Evolutionary conservation across 2,797 vertebrate species (phyloP), one percentile per base, ranked within the genome.

Genomic region (Chromis chromis): DNA sequence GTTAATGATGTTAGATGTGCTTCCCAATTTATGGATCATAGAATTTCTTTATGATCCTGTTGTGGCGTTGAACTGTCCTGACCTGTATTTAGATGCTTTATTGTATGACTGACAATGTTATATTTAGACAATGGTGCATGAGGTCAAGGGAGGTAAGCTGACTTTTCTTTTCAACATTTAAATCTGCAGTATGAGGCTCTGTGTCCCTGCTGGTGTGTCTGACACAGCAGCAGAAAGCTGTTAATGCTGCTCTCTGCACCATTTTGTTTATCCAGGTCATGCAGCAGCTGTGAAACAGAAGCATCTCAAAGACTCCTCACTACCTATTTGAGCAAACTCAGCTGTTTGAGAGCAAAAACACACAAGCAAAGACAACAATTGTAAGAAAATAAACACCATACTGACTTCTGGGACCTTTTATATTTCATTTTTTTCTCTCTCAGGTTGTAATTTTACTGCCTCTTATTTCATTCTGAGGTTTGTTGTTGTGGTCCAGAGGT

Each of bases 191-290:
- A 31, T 31, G 31, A 31, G 2, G 31, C 31, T 31, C 39, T 6
- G 24, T 40, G 33, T 22, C 31, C 17, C 25, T 27, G n/a, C 8
- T 55, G 0, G 31, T 70, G 36, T 39, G 10, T 58, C 0, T 63
- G 50, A 76, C 46, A 49, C 14, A 36, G 3, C 67, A 81, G 67
- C 55, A 60, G 27, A 21, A 27, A 40, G 46, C 19, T 42, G 12
- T 40, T 64, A 69, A 64, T 36, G 53, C 25, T 65, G 50, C 63
- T 53, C 64, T 55, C 60, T 82, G 74, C 75, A 81, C 78, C 58
- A 63, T 71, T 78, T 73, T 71, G 58, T 84, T 81, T 81, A 88
- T 87, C 67, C 86, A 87, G 89, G 87, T 90, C 89, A 85, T 53
- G 74, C 64, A 76, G 83, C 82, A 86, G 83, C 82, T 86, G 86